A percentile compares a stretch with the other conserved stretches of the same genome.
These are phyloP conservation scores for Ciconia stormi DNA, from an alignment of 2,113 vertebrate species.

Conservation along the genomic window DNA sequence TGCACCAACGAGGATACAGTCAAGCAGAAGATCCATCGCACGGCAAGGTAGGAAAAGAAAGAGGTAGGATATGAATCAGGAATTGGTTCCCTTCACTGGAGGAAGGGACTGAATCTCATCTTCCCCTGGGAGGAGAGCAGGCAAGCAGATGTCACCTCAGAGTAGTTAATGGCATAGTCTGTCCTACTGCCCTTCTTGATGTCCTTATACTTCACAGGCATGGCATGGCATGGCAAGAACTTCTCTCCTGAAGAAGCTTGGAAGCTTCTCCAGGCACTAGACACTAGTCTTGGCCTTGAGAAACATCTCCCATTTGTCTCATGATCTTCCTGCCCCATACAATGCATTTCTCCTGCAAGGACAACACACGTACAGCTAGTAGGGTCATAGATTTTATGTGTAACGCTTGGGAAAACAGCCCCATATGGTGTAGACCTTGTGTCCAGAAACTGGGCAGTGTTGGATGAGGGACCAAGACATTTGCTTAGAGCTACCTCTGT, in stretches of 20 bases:
- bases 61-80: not conserved
- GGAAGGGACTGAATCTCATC: not conserved
- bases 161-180: not conserved
- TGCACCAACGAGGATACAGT: not conserved
- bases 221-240: rapidly evolving
- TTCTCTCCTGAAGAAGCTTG: not conserved
- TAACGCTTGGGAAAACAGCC: not conserved
- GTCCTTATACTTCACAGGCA: not conserved
- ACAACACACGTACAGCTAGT: not conserved
- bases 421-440: not conserved
- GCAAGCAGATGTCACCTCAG: not conserved
- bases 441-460: not conserved
- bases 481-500: not conserved
- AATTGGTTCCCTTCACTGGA: not conserved
- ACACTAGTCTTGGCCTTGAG: not conserved
- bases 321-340: not conserved
- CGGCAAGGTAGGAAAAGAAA: not conserved
- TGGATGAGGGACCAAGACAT: not conserved
- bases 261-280: not conserved
- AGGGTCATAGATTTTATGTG: not conserved
- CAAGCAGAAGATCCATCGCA: not conserved
- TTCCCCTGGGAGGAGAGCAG: not conserved
- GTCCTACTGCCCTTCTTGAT: not conserved
- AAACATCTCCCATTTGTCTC: not conserved
- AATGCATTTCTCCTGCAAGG: not conserved